Base-by-base conservation (phyloP, 2,113 vertebrate genomes). In the Benitochromis conjunctus region DNA sequence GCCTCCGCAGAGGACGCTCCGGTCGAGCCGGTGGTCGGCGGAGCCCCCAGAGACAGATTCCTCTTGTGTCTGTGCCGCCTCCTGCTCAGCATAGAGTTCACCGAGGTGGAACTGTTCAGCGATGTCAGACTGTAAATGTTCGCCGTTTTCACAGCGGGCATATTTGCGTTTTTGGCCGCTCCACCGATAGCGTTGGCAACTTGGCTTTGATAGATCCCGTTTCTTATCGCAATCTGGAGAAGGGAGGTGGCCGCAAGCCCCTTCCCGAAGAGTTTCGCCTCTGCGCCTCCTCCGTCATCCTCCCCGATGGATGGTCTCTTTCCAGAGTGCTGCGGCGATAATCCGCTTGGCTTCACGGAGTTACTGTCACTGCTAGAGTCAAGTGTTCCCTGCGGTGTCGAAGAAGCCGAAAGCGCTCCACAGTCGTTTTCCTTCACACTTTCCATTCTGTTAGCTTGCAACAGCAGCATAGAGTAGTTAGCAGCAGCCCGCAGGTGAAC, bases 41-140 rank as follows among this genome's bases (percentile, higher is more conserved):
- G 92, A 79, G 95, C 94, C 26, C 96, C 94, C 11, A 96, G 93
- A 3, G 97, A 97, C 85, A 97, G 92, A 89, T 97, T 97, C 95
- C 97, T 91, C 96, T 96, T 97, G 89, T 97, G 96, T 85, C 97
- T 88, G 82, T 95, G 94, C 48, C 97, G 94, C 80, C 96, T 88
- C 60, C 82, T 62, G 58, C 95, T 81, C 77, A 98, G 95, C 84
- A 97, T 82, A 34, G 97, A 97, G 95, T 96, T 97, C 79, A 96
- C 96, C 85, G 94, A 94, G 83, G 93, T 41, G 89, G 12, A 86
- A 90, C 82, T 88, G 91, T 16, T 91, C 21, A 5, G 91, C 0
- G 94, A 86, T 14, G 91, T 80, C 48, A 94, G 88, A 26, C 80
- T 90, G 83, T 92, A 94, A 12, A 92, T 88, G 84, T 84, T 93